A percentile compares a stretch with the other conserved stretches of the same genome.
These are phyloP conservation scores for Calephelis nemesis DNA, from an alignment of 1,140 invertebrate genomes.

Conservation along the genomic window DNA sequence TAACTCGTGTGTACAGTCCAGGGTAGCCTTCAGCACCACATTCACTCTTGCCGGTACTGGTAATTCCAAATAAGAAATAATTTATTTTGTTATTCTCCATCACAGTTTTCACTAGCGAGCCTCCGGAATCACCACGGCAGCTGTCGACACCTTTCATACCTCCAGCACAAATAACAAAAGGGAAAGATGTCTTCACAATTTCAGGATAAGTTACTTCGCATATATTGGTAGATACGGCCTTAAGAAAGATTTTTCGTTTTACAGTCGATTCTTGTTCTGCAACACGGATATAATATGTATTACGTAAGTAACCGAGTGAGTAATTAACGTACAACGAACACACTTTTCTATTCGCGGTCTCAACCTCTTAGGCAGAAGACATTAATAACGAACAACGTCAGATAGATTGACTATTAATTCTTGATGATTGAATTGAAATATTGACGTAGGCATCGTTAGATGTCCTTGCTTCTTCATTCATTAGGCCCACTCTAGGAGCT, in stretches of 20 bases:
- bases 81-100: conserved; percentile 38
- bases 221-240: conserved; percentile 31
- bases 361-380: too few relatives aligned
- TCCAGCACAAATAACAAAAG: conserved; percentile 75
- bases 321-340: too few relatives aligned
- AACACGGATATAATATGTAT: conserved; percentile 23
- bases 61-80: conserved; percentile 76
- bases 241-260: conserved; percentile 41
- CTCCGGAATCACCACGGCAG: conserved; percentile 49
- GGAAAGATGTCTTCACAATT: background rate
- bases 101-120: conserved; percentile 52
- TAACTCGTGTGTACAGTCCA: conserved; percentile 76
- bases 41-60: conserved; percentile 73
- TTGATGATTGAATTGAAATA: background rate
- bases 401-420: conserved; percentile 6
- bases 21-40: conserved; percentile 74
- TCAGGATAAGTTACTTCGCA: conserved; percentile 30
- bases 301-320: too few relatives aligned
- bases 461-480: too few relatives aligned
- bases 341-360: too few relatives aligned
- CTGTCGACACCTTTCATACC: conserved; percentile 37
- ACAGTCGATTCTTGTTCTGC: conserved; percentile 39
- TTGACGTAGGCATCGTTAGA: background rate
- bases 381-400: background rate
- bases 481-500: too few relatives aligned